These are phyloP conservation scores for Nemoura dubitans DNA, from an alignment of 2,888 invertebrate species.

Conservation along the genomic window DNA sequence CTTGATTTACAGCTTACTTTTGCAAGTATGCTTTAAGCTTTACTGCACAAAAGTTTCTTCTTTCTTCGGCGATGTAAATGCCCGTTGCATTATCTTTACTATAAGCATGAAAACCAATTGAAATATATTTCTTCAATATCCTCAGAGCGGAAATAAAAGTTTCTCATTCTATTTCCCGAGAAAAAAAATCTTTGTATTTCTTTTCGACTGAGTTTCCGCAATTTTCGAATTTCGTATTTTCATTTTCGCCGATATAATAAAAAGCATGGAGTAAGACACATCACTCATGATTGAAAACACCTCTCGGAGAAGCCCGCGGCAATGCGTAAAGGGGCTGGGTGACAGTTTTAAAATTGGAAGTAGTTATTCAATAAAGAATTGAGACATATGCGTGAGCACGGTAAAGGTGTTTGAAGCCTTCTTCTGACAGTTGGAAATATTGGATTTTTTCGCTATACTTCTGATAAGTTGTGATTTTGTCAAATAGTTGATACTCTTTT, in stretches of 20 bases:
- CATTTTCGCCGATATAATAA: constrained; percentile 14
- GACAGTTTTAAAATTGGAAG: constrained; percentile 24
- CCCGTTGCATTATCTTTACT: not conserved
- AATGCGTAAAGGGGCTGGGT: not conserved
- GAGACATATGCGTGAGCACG: not conserved
- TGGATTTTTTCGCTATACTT: not conserved
- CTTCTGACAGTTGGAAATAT: not conserved
- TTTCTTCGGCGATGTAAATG: not conserved
- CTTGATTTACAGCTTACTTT: not conserved
- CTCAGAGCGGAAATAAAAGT: not conserved
- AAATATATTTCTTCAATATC: not conserved
- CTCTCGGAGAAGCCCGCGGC: not conserved
- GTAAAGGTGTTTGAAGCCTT: not conserved
- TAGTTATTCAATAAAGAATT: constrained; percentile 13
- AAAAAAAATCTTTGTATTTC: not conserved
- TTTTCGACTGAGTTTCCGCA: not conserved
- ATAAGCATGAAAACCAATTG: not conserved
- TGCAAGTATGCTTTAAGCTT: not conserved
- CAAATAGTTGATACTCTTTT: not conserved
- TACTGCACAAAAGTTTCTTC: not conserved
- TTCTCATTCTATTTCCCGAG: not conserved
- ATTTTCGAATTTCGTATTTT: not conserved
- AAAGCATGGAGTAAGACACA: not conserved
- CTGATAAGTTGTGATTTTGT: constrained; percentile 12
- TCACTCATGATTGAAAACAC: constrained; percentile 28